Conservation (phyloP, 2,888 invertebrate genomes). For the Pseudeuparius sepicola region DNA sequence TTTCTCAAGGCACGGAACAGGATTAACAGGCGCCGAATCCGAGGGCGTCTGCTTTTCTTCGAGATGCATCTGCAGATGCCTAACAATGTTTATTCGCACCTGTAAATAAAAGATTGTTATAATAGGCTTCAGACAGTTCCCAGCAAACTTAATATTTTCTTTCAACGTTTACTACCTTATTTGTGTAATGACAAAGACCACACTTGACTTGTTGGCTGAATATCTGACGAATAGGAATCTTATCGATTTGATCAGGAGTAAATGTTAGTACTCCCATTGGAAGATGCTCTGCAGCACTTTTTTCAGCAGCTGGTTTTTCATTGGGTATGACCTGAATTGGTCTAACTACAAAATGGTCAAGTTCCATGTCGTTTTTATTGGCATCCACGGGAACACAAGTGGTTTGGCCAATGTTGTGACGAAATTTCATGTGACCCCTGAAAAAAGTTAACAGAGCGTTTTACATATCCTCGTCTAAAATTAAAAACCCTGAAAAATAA, state of each 20-base stretch:
- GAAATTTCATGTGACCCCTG: slow-evolving; percentile 43
- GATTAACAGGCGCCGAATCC: slow-evolving; percentile 67
- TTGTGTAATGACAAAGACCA: slow-evolving; percentile 55
- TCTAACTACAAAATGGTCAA: slow-evolving; percentile 41
- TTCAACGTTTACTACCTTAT: slow-evolving; percentile 41
- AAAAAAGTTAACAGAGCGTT: too few relatives aligned
- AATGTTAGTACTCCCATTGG: slow-evolving; percentile 28
- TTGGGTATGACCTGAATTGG: slow-evolving; percentile 10
- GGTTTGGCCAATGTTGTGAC: slow-evolving; percentile 41
- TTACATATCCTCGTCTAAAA: too few relatives aligned
- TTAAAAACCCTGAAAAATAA: too few relatives aligned
- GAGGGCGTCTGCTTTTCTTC: slow-evolving; percentile 49
- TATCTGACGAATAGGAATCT: slow-evolving; percentile 55
- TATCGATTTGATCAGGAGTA: slow-evolving; percentile 52
- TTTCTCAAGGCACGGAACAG: slow-evolving; percentile 67
- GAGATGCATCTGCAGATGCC: slow-evolving; percentile 58
- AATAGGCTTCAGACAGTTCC: too few relatives aligned
- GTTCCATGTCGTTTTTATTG: slow-evolving; percentile 38
- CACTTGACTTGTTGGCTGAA: slow-evolving; percentile 42
- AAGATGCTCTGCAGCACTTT: slow-evolving; percentile 7
- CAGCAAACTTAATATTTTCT: too few relatives aligned
- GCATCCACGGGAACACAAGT: slow-evolving; percentile 41
- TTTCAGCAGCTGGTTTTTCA: slow-evolving; percentile 9
- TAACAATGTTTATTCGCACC: slow-evolving; percentile 55
- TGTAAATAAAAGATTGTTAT: slow-evolving; percentile 7